Conservation (phyloP, 2,797 vertebrate genomes). For the Cyprinodon diabolis region DNA sequence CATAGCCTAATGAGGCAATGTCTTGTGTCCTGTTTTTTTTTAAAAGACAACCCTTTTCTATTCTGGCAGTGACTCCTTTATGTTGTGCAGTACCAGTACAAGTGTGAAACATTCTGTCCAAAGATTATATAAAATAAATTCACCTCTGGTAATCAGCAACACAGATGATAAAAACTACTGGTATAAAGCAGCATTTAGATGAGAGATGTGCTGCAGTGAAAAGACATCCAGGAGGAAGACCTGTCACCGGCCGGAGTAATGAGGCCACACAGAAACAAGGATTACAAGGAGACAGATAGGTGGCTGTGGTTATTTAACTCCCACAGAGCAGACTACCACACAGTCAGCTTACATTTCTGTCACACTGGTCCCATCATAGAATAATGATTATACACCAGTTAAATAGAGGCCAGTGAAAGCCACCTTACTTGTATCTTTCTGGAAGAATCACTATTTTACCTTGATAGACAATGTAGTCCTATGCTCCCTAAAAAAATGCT, state of each 20-base stretch:
- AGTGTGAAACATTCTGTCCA: conserved; percentile 28
- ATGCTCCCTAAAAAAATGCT: conserved; percentile 45
- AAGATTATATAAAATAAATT: conserved; percentile 42
- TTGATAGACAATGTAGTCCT: conserved; percentile 33
- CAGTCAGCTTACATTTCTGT: conserved; percentile 79
- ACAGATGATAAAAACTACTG: conserved; percentile 35
- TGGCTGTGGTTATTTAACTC: conserved; percentile 79
- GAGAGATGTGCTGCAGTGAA: conserved; percentile 29
- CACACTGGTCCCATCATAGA: conserved; percentile 70
- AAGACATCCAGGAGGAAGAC: conserved; percentile 38
- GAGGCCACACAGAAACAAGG: conserved; percentile 70
- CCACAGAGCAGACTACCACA: conserved; percentile 69
- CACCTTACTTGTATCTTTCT: conserved; percentile 72
- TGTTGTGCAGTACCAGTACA: conserved; percentile 41
- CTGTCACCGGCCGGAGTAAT: conserved; percentile 70
- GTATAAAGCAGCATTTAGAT: conserved; percentile 15
- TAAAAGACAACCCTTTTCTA: conserved; percentile 26
- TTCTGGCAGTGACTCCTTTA: conserved; percentile 38
- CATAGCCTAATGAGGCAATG: conserved; percentile 54
- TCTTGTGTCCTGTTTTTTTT: conserved; percentile 32
- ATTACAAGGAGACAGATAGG: conserved; percentile 82
- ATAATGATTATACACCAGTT: conserved; percentile 84
- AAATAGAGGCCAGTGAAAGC: conserved; percentile 73
- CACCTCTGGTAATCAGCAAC: conserved; percentile 18
- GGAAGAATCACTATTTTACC: conserved; percentile 55